Evolutionary conservation across 1,140 invertebrate genomes (phyloP).

Genomic region (Panagrolaimus sp.): DNA sequence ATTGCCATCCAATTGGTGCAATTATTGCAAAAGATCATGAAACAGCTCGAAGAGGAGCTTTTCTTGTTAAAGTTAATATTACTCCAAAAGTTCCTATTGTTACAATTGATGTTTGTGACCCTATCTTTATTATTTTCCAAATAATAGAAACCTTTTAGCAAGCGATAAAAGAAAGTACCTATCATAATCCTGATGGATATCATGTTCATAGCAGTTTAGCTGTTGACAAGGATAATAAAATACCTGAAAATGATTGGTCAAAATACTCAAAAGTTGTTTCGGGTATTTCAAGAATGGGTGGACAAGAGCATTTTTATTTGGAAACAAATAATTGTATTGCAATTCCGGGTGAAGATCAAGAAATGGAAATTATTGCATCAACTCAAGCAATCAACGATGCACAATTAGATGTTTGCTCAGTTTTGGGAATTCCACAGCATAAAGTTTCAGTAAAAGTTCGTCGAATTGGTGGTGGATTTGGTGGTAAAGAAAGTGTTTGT

Average conservation of each 20-base stretch:
- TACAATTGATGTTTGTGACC: constrained; percentile 68
- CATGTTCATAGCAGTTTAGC: constrained; percentile 43
- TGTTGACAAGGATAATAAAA: constrained; percentile 64
- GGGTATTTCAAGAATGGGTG: constrained; percentile 77
- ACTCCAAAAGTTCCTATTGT: constrained; percentile 73
- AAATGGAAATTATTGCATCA: constrained; percentile 77
- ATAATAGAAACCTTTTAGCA: constrained; percentile 62
- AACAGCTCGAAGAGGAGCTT: constrained; percentile 71
- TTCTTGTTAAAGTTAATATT: constrained; percentile 71
- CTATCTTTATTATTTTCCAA: constrained; percentile 7
- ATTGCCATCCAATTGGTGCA: constrained; percentile 74
- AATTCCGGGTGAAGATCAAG: constrained; percentile 74
- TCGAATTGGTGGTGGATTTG: constrained; percentile 86
- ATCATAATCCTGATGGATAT: constrained; percentile 61
- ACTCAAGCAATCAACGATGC: constrained; percentile 76
- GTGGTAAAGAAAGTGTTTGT: constrained; percentile 81
- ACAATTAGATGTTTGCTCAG: constrained; percentile 67
- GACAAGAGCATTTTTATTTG: constrained; percentile 94
- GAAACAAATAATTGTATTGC: constrained; percentile 75
- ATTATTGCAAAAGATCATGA: constrained; percentile 71
- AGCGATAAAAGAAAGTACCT: constrained; percentile 72
- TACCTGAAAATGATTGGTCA: constrained; percentile 39
- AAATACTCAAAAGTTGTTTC: constrained; percentile 57
- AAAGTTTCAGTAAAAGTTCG: constrained; percentile 74
- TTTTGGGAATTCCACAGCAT: constrained; percentile 72